phyloP scores from a whole-genome alignment of 2,888 invertebrate species.

The Dasysyrphus tricinctus region DNA sequence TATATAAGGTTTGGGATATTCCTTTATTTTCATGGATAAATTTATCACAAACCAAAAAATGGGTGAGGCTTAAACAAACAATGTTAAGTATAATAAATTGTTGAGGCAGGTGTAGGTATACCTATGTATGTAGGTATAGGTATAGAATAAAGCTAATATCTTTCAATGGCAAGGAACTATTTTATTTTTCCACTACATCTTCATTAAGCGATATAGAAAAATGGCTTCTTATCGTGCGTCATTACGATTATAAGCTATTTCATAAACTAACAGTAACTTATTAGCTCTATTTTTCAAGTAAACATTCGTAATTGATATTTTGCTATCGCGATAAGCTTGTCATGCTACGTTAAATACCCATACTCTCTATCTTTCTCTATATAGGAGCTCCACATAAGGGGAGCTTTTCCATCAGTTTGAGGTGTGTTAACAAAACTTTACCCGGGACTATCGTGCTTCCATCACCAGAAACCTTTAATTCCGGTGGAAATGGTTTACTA shows the following conservation, averaged over 20 bases:
- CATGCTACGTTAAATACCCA: constrained; percentile 2
- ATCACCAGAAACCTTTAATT: not conserved
- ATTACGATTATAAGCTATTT: constrained; percentile 47
- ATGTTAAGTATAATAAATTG: constrained; percentile 6
- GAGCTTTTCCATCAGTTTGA: not conserved
- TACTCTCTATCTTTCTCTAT: no score
- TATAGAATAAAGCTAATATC: not conserved
- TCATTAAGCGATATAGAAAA: constrained; percentile 13
- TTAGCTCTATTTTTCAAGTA: constrained; percentile 50
- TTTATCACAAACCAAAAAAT: not conserved
- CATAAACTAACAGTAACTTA: constrained; percentile 46
- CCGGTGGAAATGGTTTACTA: not conserved
- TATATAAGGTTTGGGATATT: not conserved
- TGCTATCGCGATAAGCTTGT: constrained; percentile 46
- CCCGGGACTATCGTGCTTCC: constrained; percentile 7
- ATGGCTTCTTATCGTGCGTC: constrained; percentile 42
- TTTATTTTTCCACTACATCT: not conserved
- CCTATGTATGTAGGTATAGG: not conserved
- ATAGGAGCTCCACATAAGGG: not conserved
- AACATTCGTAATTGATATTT: constrained; percentile 68
- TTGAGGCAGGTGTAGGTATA: not conserved
- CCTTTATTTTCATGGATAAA: not conserved
- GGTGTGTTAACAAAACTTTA: constrained; percentile 19
- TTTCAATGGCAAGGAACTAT: not conserved
- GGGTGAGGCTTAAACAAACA: constrained; percentile 6